Evolutionary conservation across 1,140 invertebrate genomes (phyloP).

Genomic region (Sycobia sp.): DNA sequence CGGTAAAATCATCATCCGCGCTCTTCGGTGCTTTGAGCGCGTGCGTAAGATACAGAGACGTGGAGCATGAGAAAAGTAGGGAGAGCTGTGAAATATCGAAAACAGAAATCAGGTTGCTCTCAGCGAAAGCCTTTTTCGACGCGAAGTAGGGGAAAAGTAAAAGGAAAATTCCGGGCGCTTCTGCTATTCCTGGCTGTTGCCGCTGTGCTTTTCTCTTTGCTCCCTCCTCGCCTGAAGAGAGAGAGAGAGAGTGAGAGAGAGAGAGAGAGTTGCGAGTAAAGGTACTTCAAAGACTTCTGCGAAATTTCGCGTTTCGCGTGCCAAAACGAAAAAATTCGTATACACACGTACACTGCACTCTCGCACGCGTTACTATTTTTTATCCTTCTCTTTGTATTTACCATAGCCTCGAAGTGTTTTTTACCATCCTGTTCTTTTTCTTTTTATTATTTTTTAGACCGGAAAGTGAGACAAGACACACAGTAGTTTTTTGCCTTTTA

Average conservation of each 20-base stretch:
- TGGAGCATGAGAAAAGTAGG: too few species aligned
- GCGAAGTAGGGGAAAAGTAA: background rate
- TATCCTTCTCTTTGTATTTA: background rate
- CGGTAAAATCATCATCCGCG: too few species aligned
- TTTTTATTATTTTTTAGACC: background rate
- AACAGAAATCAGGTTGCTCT: conserved; percentile 18
- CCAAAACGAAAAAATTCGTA: conserved; percentile 20
- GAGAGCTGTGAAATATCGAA: background rate
- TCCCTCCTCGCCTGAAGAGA: background rate
- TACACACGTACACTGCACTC: background rate
- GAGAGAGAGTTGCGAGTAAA: background rate
- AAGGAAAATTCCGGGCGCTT: background rate
- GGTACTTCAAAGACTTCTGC: conserved; percentile 23
- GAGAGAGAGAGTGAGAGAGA: background rate
- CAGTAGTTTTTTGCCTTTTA: conserved; percentile 1
- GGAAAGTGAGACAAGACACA: too few species aligned
- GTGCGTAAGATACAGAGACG: too few species aligned
- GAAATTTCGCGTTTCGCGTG: conserved; percentile 14
- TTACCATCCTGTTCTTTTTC: background rate
- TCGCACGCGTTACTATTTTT: conserved; percentile 2
- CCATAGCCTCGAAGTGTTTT: too few species aligned
- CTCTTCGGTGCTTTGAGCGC: too few species aligned
- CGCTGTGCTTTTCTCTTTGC: background rate
- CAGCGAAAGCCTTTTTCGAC: conserved; percentile 2
- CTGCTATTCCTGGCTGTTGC: too few species aligned